A percentile compares a stretch with the other conserved stretches of the same genome.
Conservation (phyloP, 2,113 vertebrate genomes). For the Ctenodactylus gundi region DNA sequence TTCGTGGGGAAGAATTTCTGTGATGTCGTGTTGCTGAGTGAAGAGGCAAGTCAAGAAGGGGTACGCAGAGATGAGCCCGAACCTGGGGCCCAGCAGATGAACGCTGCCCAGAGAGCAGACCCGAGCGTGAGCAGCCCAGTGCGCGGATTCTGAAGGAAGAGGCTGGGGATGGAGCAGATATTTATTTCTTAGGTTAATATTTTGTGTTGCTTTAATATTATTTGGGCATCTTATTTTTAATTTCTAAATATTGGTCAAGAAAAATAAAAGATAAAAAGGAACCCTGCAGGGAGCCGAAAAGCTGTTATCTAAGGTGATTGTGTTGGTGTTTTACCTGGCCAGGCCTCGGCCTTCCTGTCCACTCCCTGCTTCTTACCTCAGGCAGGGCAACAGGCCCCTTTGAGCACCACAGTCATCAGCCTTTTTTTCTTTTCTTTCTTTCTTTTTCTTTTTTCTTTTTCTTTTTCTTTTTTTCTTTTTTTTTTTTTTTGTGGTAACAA, state of each 20-base stretch:
- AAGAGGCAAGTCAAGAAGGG: background rate
- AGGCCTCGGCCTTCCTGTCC: background rate
- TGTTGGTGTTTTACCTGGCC: background rate
- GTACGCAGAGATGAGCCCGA: background rate
- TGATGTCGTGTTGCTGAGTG: background rate
- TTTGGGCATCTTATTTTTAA: background rate
- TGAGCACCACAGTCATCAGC: background rate
- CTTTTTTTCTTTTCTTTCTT: no score
- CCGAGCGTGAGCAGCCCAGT: rapidly evolving
- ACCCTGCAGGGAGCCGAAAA: background rate
- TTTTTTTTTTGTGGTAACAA: no score
- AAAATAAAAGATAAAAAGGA: background rate
- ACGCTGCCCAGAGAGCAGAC: background rate
- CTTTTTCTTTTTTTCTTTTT: no score
- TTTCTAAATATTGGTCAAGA: background rate
- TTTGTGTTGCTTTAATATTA: background rate
- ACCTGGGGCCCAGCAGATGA: background rate
- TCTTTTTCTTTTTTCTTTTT: no score
- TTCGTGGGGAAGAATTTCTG: background rate
- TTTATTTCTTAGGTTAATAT: background rate
- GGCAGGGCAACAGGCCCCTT: no score
- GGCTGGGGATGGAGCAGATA: background rate
- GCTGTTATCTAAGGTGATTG: background rate
- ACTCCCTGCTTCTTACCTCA: no score
- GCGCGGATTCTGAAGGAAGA: background rate